phyloP scores from a whole-genome alignment of 2,113 vertebrate genomes.

The human (Homo sapiens) region GRCh38 chr17:70947001-70947500 shows the following conservation, averaged over 20 bases:
- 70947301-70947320: background rate
- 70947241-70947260: background rate
- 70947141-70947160: background rate
- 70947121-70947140: background rate
- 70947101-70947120: background rate
- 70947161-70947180: background rate
- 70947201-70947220: background rate
- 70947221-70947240: background rate
- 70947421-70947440: too few species aligned
- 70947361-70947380: background rate
- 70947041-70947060: background rate
- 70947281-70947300: background rate
- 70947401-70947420: too few species aligned
- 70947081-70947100: background rate
- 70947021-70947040: background rate
- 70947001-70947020: background rate
- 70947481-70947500: too few species aligned
- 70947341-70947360: background rate
- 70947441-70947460: too few species aligned
- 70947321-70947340: background rate
- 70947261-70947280: background rate
- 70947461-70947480: too few species aligned
- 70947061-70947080: background rate
- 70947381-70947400: too few species aligned
- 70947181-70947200: background rate